Percentiles rank a stretch among this genome's conserved stretches.
These are phyloP conservation scores for Microtus richardsoni DNA, from an alignment of 2,113 vertebrate species.

Conservation along the genomic window DNA sequence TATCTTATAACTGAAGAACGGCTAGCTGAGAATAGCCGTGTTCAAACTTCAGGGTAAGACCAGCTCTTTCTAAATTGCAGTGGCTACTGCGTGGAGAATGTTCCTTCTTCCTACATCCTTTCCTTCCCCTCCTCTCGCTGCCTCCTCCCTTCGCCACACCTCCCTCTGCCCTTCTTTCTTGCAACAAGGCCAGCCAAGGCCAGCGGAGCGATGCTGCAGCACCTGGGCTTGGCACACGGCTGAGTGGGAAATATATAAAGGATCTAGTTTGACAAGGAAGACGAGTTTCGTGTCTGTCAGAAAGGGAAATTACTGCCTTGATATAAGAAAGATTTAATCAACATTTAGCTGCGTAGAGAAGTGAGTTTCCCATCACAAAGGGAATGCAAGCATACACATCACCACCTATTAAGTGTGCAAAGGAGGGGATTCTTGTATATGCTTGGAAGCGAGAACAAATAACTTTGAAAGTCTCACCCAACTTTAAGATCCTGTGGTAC, in stretches of 20 bases:
- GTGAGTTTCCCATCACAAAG: neutral
- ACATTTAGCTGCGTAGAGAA: neutral
- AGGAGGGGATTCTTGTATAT: neutral
- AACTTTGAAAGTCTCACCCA: slow-evolving; percentile 23
- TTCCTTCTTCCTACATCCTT: no score
- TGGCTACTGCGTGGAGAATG: neutral
- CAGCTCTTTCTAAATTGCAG: neutral
- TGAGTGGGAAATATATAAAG: neutral
- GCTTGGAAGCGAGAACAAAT: neutral
- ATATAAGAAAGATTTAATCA: neutral
- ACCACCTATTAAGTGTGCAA: neutral
- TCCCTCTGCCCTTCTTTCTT: neutral
- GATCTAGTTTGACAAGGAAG: neutral
- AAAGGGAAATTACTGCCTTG: neutral
- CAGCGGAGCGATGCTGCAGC: no score
- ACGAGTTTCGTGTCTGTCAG: neutral
- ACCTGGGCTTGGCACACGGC: neutral
- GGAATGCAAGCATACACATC: neutral
- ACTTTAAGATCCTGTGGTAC: neutral
- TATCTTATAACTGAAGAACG: neutral
- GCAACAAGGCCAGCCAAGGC: neutral
- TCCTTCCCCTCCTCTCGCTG: accelerated
- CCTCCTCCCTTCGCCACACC: neutral
- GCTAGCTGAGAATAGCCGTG: neutral
- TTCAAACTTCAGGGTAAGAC: slow-evolving; percentile 8